These are phyloP conservation scores for Drosophila fulvimacula DNA, from an alignment of 2,888 invertebrate species.

Conservation along the genomic window DNA sequence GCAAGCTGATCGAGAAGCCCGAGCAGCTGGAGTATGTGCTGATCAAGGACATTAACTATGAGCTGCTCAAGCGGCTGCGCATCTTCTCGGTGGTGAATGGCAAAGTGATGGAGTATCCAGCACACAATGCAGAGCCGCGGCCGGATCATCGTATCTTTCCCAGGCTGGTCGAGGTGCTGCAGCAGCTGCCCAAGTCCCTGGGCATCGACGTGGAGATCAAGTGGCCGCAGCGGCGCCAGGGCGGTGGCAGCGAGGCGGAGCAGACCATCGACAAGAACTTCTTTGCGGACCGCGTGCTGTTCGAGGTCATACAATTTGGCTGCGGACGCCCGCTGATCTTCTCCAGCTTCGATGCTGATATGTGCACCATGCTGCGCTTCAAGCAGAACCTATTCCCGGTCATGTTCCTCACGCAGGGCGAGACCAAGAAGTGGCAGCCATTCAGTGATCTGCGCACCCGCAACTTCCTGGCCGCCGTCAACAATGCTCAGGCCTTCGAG, in stretches of 20 bases:
- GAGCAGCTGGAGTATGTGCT: constrained; percentile 95
- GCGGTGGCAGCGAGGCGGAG: constrained; percentile 93
- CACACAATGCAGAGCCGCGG: constrained; percentile 90
- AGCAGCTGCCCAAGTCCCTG: constrained; percentile 91
- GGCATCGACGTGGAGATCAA: constrained; percentile 99
- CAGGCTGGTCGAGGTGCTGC: constrained; percentile 92
- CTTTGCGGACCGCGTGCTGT: constrained; percentile 94
- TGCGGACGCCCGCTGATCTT: constrained; percentile 94
- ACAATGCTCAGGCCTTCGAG: constrained; percentile 92
- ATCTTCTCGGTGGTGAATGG: constrained; percentile 91
- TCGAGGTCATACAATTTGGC: constrained; percentile 92
- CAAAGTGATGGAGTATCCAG: constrained; percentile 88
- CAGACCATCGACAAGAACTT: constrained; percentile 94
- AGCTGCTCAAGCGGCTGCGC: constrained; percentile 95
- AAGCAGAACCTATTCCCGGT: constrained; percentile 99
- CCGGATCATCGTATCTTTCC: constrained; percentile 97
- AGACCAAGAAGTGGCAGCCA: constrained; percentile 86
- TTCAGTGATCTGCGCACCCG: constrained; percentile 94
- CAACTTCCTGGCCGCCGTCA: constrained; percentile 91
- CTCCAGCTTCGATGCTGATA: constrained; percentile 98
- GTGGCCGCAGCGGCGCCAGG: constrained; percentile 95
- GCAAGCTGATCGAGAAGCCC: constrained; percentile 88
- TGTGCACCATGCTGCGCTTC: constrained; percentile 95
- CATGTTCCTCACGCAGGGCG: constrained; percentile 89
- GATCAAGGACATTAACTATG: constrained; percentile 95